Evolutionary conservation across 2,113 vertebrate species (phyloP).

Genomic region (Syngnathus typhle): DNA sequence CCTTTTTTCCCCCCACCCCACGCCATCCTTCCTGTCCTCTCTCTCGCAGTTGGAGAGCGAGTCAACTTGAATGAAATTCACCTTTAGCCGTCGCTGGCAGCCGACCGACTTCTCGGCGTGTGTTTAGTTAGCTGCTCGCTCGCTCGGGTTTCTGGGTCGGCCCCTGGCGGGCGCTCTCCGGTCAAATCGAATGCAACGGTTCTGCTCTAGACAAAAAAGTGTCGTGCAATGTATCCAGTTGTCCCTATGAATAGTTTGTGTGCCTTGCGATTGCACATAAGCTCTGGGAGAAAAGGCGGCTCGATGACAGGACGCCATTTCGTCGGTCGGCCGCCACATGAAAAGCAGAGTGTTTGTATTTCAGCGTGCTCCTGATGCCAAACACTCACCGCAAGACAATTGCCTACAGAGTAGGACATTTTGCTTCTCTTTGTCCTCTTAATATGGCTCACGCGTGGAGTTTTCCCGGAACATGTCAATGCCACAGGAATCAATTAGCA

Average conservation of each 20-base stretch:
- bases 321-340: conserved; percentile 50
- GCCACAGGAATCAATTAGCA: background rate
- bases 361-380: conserved; percentile 46
- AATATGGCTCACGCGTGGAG: conserved; percentile 13
- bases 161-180: conserved; percentile 16
- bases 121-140: conserved; percentile 53
- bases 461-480: conserved; percentile 3
- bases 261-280: conserved; percentile 50
- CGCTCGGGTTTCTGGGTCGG: conserved; percentile 39
- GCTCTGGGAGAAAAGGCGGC: conserved; percentile 39
- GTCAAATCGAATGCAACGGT: conserved; percentile 7
- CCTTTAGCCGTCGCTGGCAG: conserved; percentile 32
- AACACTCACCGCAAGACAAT: conserved; percentile 57
- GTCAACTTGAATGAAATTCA: conserved; percentile 45
- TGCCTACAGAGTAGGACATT: conserved; percentile 46
- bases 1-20: conserved; percentile 12
- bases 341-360: conserved; percentile 58
- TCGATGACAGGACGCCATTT: conserved; percentile 57
- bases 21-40: conserved; percentile 8
- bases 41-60: conserved; percentile 25
- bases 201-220: conserved; percentile 19
- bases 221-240: conserved; percentile 17
- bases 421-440: conserved; percentile 12
- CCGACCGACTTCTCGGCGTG: conserved; percentile 15
- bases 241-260: conserved; percentile 19